Base-by-base conservation (phyloP, 2,888 invertebrate species). In the Iselma pallidipennis region DNA sequence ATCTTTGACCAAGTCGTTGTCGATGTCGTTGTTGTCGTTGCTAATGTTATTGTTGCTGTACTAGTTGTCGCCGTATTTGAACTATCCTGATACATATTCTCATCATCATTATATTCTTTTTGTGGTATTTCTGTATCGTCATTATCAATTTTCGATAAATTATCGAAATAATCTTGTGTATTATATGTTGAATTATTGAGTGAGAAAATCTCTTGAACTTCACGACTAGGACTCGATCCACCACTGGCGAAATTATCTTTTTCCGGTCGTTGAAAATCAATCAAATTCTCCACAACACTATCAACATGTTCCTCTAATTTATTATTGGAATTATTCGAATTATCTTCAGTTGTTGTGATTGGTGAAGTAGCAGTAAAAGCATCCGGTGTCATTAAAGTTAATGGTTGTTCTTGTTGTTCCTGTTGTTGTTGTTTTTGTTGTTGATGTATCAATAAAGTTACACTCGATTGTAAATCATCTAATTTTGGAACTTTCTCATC, bases 201-300 rank as follows among this genome's bases (percentile, higher is more conserved):
- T 4, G 90, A 88, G 79, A 95, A 84, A 70, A 95, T 95, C 82
- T 95, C 91, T 78, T 93, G 90, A 21, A 95, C 95, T 82, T 96
- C 95, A 21, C 94, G 85, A 74, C 94, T 94, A 4, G 95, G 94
- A 79, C 94, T 94, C 63, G 94, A 94, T 12, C 92, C 92, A n/a
- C 91, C 92, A 55, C 93, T 93, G 1, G 89, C 87, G 68, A 86
- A 83, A 74, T 84, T 85, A 70, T 81, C 80, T 65, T 78, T 78
- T 56, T 76, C 77, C 1, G 75, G 74, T 50, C 70, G 56, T 57
- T 77, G 73, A 50, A 77, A 78, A 53, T 80, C 79, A 6, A 77
- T 76, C 12, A 78, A 67, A 63, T 75, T 74, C 16, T 79, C 76
- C 5, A 72, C 74, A 10, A 65, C 64, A 10, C 71, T 70, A 5